Conservation (phyloP, 2,888 invertebrate species). For the Rhogogaster chlorosoma region DNA sequence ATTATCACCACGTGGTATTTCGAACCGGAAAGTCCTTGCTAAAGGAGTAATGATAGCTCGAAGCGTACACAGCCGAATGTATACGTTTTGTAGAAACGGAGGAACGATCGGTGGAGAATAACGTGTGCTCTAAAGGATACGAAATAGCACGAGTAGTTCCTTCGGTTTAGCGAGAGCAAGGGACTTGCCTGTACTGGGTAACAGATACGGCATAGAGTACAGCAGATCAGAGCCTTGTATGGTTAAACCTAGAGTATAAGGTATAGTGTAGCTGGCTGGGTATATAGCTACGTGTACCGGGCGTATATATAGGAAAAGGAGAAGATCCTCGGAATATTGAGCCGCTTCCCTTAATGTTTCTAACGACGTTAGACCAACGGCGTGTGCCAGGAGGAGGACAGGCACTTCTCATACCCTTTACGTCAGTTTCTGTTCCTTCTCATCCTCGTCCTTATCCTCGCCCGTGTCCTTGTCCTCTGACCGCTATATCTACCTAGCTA, state of each 20-base stretch:
- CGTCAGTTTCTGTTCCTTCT: conserved; percentile 53
- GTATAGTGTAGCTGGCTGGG: not conserved
- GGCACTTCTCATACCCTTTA: conserved; percentile 19
- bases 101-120: not conserved
- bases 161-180: not conserved
- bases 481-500: conserved; percentile 24
- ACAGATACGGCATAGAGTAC: not conserved
- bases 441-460: conserved; percentile 8
- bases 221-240: not conserved
- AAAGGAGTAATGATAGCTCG: not conserved
- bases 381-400: conserved; percentile 46
- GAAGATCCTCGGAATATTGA: conserved; percentile 75
- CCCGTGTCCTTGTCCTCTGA: conserved; percentile 3
- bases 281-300: not conserved
- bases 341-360: conserved; percentile 76
- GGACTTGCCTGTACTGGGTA: too few species aligned
- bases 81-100: not conserved
- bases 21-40: not conserved
- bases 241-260: not conserved
- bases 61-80: not conserved
- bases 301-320: not conserved
- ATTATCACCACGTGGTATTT: not conserved
- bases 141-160: conserved; percentile 29
- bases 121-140: conserved; percentile 18
- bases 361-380: conserved; percentile 74